Base-by-base conservation (phyloP, 2,797 vertebrate genomes). In the Buceros bicornis region DNA sequence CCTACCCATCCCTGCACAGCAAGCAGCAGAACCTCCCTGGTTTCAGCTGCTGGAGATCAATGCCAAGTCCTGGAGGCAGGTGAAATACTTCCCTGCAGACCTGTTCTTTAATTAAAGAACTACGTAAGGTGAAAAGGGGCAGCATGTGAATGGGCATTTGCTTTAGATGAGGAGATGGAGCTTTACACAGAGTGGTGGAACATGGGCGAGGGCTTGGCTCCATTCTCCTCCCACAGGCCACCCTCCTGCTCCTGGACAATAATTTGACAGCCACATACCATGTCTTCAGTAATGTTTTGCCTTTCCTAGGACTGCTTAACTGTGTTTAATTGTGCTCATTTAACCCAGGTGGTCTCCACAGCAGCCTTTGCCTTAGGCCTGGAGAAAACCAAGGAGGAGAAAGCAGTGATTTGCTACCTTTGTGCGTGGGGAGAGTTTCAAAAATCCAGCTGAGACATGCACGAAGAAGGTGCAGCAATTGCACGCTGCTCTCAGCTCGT, bases 241-340 rank as follows among this genome's bases (percentile, higher is more conserved):
- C 17, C 35, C 56, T 92, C 73, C 81, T 89, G 56, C 60, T 89
- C 74, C 67, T 10, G 5, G 66, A 26, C 71, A 70, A 69, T 40
- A 71, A 87, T 53, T 65, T 83, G 67, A 89, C 79, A 91, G 87
- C 64, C 42, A 71, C 0, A 0, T 57, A 71, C 57, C 35, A 26
- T 35, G 42, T 16, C 72, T 85, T 56, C 53, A 58, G 64, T 54
- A 83, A 77, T 13, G n/a, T 8, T 0, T 3, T 81, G 88, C 12
- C 0, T 78, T 86, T 84, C 70, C 85, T 83, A 57, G 69, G 66
- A 29, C 62, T 80, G 76, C 65, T 89, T 82, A 90, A 72, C n/a
- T 8, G 67, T 48, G 40, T 93, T 94, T 87, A 93, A 89, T 84
- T 94, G 91, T 24, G 33, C 48, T 91, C 90, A 96, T 95, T 95